Percentiles rank a stretch among this genome's conserved stretches.
Evolutionary conservation across 1,140 invertebrate genomes (phyloP).

Genomic region (Drosophila pseudoananassae): DNA sequence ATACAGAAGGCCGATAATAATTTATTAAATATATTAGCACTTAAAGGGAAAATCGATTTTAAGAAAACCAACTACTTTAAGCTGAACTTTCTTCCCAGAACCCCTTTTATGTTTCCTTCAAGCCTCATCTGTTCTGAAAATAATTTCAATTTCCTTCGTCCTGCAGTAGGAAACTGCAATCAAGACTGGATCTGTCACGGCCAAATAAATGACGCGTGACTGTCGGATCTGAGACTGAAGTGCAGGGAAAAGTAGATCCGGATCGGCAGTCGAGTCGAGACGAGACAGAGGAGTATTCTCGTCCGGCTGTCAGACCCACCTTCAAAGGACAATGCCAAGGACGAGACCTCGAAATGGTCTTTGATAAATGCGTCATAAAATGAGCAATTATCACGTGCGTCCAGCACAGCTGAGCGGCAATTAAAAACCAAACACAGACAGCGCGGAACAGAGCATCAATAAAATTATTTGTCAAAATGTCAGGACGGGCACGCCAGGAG

Average conservation of each 20-base stretch:
- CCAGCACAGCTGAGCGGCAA: slow-evolving; percentile 47
- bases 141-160: slow-evolving; percentile 12
- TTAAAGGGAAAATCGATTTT: neutral
- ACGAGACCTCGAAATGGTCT: slow-evolving; percentile 40
- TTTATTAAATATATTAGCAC: no score
- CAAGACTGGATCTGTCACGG: slow-evolving; percentile 43
- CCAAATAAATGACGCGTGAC: slow-evolving; percentile 65
- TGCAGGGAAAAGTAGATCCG: neutral
- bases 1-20: neutral
- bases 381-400: slow-evolving; percentile 66
- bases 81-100: neutral
- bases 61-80: neutral
- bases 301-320: slow-evolving; percentile 51
- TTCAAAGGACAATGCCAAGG: slow-evolving; percentile 48
- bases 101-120: neutral
- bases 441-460: slow-evolving; percentile 52
- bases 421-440: slow-evolving; percentile 64
- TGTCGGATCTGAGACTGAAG: slow-evolving; percentile 16
- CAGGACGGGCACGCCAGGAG: slow-evolving; percentile 23
- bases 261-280: slow-evolving; percentile 3
- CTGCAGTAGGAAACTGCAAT: slow-evolving; percentile 8
- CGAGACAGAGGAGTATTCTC: neutral
- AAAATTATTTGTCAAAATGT: slow-evolving; percentile 69
- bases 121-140: neutral
- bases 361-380: slow-evolving; percentile 69